phyloP scores from a whole-genome alignment of 2,888 invertebrate genomes.

The Nephrotoma flavescens region DNA sequence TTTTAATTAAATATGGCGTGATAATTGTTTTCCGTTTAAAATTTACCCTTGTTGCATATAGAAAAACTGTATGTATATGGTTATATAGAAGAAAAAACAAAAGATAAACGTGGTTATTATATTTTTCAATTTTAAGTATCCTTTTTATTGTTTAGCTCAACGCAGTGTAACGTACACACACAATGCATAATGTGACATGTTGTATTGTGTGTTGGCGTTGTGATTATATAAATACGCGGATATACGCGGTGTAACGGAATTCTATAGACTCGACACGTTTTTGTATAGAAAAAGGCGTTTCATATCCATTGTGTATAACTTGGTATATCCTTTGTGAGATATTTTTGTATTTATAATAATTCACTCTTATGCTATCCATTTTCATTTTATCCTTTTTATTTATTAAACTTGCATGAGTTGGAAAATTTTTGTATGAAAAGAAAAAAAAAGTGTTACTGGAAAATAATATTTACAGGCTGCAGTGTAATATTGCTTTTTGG shows the following conservation, averaged over 20 bases:
- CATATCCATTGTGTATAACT: background rate
- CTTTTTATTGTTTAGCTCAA: background rate
- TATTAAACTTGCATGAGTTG: background rate
- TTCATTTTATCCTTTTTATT: background rate
- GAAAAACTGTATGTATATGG: background rate
- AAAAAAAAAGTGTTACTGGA: background rate
- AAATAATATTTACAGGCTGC: background rate
- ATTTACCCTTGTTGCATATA: background rate
- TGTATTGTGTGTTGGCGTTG: background rate
- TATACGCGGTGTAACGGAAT: background rate
- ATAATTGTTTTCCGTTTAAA: background rate
- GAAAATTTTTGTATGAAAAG: background rate
- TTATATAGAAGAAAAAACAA: background rate
- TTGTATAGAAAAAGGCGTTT: background rate
- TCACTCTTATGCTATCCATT: background rate
- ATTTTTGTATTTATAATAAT: background rate
- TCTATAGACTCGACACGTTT: background rate
- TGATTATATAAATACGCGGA: background rate
- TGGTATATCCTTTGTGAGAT: background rate
- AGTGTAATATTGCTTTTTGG: background rate
- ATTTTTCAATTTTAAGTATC: background rate
- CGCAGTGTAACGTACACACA: background rate
- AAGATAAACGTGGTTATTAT: background rate
- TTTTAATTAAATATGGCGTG: background rate
- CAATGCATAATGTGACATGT: background rate